A percentile compares a stretch with the other conserved stretches of the same genome.
These are phyloP conservation scores for Octopus bimaculoides DNA, from an alignment of 1,140 invertebrate species.

Conservation along the genomic window DNA sequence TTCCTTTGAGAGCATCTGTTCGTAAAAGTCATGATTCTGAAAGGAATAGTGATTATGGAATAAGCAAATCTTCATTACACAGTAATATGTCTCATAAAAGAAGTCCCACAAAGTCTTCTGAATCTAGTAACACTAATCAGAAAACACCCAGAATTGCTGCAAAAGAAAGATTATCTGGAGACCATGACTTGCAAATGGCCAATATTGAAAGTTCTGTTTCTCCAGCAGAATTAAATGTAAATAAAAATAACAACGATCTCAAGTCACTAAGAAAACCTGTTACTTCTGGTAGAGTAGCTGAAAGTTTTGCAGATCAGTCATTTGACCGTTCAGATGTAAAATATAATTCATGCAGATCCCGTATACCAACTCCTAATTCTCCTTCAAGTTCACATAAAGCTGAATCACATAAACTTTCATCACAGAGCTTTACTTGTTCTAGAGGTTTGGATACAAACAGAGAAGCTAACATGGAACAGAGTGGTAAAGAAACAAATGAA, in stretches of 20 bases:
- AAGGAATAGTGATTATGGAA: not conserved
- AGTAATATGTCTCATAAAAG: no score
- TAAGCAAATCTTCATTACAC: no score
- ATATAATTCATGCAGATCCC: not conserved
- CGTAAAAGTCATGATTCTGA: not conserved
- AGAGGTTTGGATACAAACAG: not conserved
- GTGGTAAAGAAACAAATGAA: not conserved
- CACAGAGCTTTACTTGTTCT: not conserved
- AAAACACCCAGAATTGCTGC: no score
- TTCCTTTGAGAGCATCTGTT: not conserved
- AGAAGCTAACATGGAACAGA: not conserved
- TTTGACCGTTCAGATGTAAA: not conserved
- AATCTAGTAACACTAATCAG: no score
- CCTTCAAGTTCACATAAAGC: not conserved
- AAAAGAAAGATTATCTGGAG: no score
- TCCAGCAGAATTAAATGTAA: no score
- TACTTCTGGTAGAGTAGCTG: no score
- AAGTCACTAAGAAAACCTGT: no score
- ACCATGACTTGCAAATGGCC: no score
- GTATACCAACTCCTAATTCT: not conserved
- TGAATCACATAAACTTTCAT: constrained; percentile 2
- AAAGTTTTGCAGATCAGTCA: not conserved
- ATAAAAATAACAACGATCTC: no score
- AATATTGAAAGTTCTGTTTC: no score
- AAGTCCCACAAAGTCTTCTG: no score